phyloP scores from a whole-genome alignment of 2,797 vertebrate genomes.

The Cuniculus paca region DNA sequence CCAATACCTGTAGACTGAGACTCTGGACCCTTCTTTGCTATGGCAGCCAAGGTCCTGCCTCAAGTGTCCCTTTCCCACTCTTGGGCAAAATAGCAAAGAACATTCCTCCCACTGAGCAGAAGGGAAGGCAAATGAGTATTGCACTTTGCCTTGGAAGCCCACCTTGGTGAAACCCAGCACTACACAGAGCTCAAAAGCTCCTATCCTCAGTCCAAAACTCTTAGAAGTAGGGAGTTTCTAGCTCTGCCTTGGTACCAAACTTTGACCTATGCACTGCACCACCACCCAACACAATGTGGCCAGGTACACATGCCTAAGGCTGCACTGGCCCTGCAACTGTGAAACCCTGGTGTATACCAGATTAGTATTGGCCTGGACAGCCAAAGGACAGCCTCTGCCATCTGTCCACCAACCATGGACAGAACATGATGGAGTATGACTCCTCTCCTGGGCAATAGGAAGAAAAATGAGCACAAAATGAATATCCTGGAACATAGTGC shows the following conservation, averaged over 20 bases:
- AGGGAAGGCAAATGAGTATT: not conserved
- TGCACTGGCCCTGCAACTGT: no score
- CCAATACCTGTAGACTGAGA: not conserved
- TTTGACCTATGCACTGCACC: not conserved
- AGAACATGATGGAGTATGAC: not conserved
- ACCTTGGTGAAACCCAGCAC: rapidly evolving
- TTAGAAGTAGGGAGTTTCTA: not conserved
- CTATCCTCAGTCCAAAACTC: not conserved
- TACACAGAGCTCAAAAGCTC: rapidly evolving
- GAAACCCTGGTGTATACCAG: not conserved
- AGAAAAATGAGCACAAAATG: not conserved
- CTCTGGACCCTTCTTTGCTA: not conserved
- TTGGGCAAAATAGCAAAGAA: not conserved
- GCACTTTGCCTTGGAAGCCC: not conserved
- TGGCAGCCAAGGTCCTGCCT: no score
- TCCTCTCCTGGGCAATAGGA: no score
- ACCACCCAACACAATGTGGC: not conserved
- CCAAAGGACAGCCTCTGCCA: rapidly evolving
- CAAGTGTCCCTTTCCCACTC: rapidly evolving
- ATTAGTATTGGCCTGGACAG: not conserved
- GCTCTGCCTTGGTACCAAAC: no score
- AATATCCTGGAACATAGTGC: rapidly evolving
- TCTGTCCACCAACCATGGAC: not conserved
- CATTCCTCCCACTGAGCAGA: no score
- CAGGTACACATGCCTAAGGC: no score